Evolutionary conservation across 2,113 vertebrate genomes (phyloP).

Genomic region (Todiramphus saurophagus): DNA sequence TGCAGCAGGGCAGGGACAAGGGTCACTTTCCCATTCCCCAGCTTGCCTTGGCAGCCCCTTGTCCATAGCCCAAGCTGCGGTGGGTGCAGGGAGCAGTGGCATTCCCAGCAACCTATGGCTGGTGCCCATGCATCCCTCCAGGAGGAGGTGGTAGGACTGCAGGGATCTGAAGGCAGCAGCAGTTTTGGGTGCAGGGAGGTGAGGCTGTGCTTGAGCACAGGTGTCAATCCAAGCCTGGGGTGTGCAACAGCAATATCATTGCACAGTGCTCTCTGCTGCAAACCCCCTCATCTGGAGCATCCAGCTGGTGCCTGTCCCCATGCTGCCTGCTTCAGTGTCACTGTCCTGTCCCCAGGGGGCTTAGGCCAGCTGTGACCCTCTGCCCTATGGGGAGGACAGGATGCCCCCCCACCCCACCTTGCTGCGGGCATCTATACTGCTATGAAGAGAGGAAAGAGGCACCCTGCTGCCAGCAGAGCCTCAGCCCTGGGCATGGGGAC

Average conservation of each 20-base stretch:
- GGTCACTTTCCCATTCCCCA: not conserved
- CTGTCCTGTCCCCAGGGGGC: fast-evolving
- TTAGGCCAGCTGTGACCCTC: not conserved
- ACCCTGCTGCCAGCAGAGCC: not conserved
- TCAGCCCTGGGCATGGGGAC: not conserved
- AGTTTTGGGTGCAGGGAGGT: not conserved
- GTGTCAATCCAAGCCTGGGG: not conserved
- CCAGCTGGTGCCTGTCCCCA: fast-evolving
- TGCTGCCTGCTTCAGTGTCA: not conserved
- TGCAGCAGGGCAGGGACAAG: not conserved
- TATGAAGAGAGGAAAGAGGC: not conserved
- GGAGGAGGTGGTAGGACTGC: not conserved
- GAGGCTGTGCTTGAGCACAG: not conserved
- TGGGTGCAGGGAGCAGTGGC: not conserved
- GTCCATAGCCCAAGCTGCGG: fast-evolving
- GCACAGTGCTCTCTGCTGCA: not conserved
- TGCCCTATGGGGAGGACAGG: not conserved
- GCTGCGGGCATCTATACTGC: not conserved
- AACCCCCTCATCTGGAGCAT: not conserved
- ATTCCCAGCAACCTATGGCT: fast-evolving
- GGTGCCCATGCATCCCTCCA: not conserved
- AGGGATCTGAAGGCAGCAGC: not conserved
- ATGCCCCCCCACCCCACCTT: not conserved
- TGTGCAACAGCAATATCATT: fast-evolving
- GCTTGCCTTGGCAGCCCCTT: not conserved